Base-by-base conservation (phyloP, 2,888 invertebrate genomes). In the Hirtodrosophila confusa region DNA sequence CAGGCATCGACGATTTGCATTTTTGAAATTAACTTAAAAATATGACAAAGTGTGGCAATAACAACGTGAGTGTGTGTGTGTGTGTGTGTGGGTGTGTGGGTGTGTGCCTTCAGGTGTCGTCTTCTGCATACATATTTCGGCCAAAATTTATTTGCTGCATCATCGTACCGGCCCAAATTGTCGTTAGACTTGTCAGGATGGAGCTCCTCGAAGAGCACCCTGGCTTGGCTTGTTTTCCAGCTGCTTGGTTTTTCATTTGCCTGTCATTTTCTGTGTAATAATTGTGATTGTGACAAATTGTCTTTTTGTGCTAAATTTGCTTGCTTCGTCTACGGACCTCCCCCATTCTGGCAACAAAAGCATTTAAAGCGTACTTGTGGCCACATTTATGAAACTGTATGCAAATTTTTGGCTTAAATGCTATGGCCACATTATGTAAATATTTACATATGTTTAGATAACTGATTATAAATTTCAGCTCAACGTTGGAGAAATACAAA, bases 231-330 rank as follows among this genome's bases (percentile, higher is more conserved):
- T 80, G 82, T 85, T 83, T 84, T 83, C 72, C 84, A 75, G 79
- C 65, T 79, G 71, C 86, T 86, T 82, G 86, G 49, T 40, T 83
- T 17, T 64, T 65, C 75, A 73, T 75, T 83, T 86, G 60, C 79
- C 71, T 74, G 80, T 75, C 80, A 86, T 74, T 78, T 74, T 68
- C 62, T 62, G 69, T 55, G 71, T 55, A 74, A 78, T 86, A 88
- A 86, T 85, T 85, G 80, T 88, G 80, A 88, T 88, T 85, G 80
- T 85, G 84, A 85, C 80, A 85, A 86, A 85, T 88, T 80, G 75
- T 70, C 56, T 66, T 63, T 64, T 72, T 72, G 54, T 69, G 62
- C 54, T 54, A 54, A 70, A 56, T 58, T 58, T 63, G 43, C 56
- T 44, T 24, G 50, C 41, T 43, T 27, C 29, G 31, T 31, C 12